Evolutionary conservation across 2,888 invertebrate genomes (phyloP), one percentile per base, ranked within the genome.

Genomic region (Miltochrista miniata): DNA sequence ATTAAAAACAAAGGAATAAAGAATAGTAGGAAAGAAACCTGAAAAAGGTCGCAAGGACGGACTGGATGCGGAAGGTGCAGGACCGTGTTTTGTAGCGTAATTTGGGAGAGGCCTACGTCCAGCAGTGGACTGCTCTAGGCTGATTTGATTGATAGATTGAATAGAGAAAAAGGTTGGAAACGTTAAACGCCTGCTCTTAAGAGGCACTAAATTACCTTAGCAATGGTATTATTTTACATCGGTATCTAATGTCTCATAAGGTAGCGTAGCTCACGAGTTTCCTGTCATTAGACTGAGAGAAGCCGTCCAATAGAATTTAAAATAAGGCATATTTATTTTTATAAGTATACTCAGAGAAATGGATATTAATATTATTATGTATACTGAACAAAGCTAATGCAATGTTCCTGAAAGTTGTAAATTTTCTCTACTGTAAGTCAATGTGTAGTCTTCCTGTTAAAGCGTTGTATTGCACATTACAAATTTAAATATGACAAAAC

Each of bases 361-460:
- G 18, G 47, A 64, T 60, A 51, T 39, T 52, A 55, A 15, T 47
- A 40, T 12, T 38, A 48, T 40, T 33, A 45, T 44, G 42, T 43
- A 49, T 54, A 56, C 30, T n/a, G 37, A 41, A 45, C 42, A 59
- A 46, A 44, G 35, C 11, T 36, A 13, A 29, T 8, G n/a, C 29
- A 24, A 39, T 39, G 12, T 39, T 39, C 24, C 24, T 39, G 11
- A 29, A 24, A 24, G n/a, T n/a, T 40, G 29, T 30, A 30, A 36
- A 11, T 37, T 37, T 14, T 14, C n/a, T 7, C 13, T 29, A 7
- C 34, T 2, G 12, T 43, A 43, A 29, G 13, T 44, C 24, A 44
- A 44, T 44, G 64, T 74, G 77, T 83, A 80, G 83, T 83, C 83
- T 85, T 85, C 83, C 81, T 64, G 63, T 70, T 72, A 54, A 70